Evolutionary conservation across 2,888 invertebrate species (phyloP).

Genomic region (Eilema sororculum): DNA sequence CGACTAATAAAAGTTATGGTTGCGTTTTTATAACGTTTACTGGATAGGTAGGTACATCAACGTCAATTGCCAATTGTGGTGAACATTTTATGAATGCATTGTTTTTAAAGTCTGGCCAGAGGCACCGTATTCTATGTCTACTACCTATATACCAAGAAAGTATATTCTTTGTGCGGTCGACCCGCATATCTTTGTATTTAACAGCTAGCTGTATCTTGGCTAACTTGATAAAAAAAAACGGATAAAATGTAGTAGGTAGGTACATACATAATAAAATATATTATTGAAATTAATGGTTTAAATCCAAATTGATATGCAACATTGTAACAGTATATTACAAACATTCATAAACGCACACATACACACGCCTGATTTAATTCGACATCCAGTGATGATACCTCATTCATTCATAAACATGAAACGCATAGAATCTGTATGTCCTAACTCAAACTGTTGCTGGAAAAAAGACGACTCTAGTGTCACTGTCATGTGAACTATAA

Average conservation of each 20-base stretch:
- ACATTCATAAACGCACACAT: conserved; percentile 61
- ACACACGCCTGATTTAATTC: conserved; percentile 64
- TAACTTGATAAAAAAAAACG: background rate
- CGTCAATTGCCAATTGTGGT: conserved; percentile 73
- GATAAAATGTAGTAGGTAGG: background rate
- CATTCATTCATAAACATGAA: conserved; percentile 83
- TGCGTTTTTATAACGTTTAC: conserved; percentile 23
- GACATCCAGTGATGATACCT: conserved; percentile 82
- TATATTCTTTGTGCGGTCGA: conserved; percentile 79
- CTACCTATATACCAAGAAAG: conserved; percentile 55
- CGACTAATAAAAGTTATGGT: conserved; percentile 28
- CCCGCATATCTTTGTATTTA: conserved; percentile 76
- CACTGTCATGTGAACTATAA: conserved; percentile 60
- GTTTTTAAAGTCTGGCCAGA: conserved; percentile 70
- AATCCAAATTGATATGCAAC: conserved; percentile 45
- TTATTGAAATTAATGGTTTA: background rate
- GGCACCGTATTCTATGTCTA: conserved; percentile 40
- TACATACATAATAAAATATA: background rate
- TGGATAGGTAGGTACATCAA: conserved; percentile 24
- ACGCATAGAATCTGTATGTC: conserved; percentile 67
- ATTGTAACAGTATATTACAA: conserved; percentile 59
- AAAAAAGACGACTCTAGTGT: conserved; percentile 73
- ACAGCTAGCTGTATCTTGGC: conserved; percentile 46
- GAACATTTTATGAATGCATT: conserved; percentile 82
- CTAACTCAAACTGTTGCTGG: conserved; percentile 63